Evolutionary conservation across 2,797 vertebrate species (phyloP).

Genomic region (Allobates femoralis): DNA sequence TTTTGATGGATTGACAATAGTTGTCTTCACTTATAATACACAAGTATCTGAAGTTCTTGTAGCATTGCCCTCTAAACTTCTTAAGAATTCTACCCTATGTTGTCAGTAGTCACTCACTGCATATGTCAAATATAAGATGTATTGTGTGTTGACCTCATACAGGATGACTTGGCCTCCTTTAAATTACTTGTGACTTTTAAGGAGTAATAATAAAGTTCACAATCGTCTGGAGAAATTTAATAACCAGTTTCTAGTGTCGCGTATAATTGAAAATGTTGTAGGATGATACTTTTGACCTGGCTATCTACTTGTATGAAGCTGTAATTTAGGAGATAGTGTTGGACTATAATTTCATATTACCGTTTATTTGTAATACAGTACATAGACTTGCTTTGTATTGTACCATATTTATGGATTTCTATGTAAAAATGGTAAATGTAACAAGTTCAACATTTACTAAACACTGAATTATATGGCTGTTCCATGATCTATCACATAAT

Average conservation of each 20-base stretch:
- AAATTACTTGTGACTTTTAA: background rate
- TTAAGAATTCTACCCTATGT: background rate
- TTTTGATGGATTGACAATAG: background rate
- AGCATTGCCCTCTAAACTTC: background rate
- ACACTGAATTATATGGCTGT: background rate
- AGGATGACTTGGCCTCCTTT: background rate
- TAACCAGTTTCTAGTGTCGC: background rate
- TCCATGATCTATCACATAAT: background rate
- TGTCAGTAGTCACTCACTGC: background rate
- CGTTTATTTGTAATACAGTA: background rate
- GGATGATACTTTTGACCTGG: background rate
- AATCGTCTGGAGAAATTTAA: conserved; percentile 3
- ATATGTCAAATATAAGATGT: background rate
- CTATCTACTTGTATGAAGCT: background rate
- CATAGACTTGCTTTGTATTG: background rate
- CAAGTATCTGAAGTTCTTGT: background rate
- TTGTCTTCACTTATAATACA: background rate
- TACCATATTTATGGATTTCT: background rate
- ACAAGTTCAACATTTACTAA: background rate
- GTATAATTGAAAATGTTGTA: background rate
- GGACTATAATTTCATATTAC: background rate
- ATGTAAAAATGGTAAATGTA: background rate
- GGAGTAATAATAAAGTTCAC: background rate
- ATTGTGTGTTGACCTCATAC: background rate
- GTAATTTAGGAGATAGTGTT: background rate